Base-by-base conservation (phyloP, 2,113 vertebrate species). In the Lagopus leucura region DNA sequence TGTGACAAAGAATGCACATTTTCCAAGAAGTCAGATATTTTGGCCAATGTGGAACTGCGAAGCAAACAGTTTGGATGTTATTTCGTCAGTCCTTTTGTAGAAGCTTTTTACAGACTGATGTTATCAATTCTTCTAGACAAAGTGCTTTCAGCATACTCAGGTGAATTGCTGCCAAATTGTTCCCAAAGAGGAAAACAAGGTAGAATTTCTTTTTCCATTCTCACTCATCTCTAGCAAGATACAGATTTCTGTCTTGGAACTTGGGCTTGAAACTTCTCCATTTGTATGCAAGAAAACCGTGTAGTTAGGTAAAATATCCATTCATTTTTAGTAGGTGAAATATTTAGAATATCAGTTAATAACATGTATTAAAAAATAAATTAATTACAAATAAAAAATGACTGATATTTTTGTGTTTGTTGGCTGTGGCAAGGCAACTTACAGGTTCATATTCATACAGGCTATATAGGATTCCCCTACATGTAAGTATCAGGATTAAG, bases 91-190 rank as follows among this genome's bases (percentile, higher is more conserved):
- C 20, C 45, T 1, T 77, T 54, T 48, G 28, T 55, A 88, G 69
- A 82, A 91, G 43, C 43, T 90, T 88, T 92, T 86, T 76, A 80
- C 60, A 88, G 69, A 43, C 65, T 82, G 30, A 38, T 73, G 92
- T 48, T 72, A 60, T 85, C 88, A 85, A 71, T 18, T 91, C 21
- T 77, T 55, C 42, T 77, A 93, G 75, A 60, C 72, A 82, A 89
- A 38, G 48, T 28, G 45, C 45, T 88, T 45, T 61, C 45, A 2
- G 47, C 25, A 58, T 57, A 42, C 12, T 63, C 36, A 54, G 21
- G 24, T 45, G 82, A 55, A 91, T 24, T 57, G 40, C 24, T 82
- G 70, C 82, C 88, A 94, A 40, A 19, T 1, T 0, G 25, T 1
- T 0, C 11, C 28, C n/a, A 36, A 65, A 65, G 42, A 63, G 13